Evolutionary conservation across 2,797 vertebrate genomes (phyloP).

Genomic region (Hirundo rustica): DNA sequence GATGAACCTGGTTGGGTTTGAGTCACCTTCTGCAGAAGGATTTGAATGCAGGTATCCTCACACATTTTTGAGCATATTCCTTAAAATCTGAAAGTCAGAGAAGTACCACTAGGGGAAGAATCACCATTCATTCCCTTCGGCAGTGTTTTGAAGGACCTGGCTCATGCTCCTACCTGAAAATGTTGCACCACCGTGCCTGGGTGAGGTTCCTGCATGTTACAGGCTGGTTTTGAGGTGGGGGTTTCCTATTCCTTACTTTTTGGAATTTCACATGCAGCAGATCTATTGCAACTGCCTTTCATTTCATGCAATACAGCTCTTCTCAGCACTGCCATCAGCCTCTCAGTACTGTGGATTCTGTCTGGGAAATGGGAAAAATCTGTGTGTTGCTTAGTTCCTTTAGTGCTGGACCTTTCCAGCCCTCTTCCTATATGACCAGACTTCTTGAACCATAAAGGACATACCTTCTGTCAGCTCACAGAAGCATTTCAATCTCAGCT

Average conservation of each 20-base stretch:
- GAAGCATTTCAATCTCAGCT: not conserved
- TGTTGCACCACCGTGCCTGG: accelerated
- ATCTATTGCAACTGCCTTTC: not conserved
- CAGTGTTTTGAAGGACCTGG: not conserved
- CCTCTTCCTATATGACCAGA: not conserved
- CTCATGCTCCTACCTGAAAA: not conserved
- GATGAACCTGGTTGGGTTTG: not conserved
- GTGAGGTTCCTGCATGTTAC: not conserved
- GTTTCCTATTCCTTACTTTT: not conserved
- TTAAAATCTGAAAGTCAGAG: not conserved
- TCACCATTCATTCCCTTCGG: not conserved
- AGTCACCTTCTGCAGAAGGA: not conserved
- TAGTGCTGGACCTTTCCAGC: not conserved
- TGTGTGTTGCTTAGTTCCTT: not conserved
- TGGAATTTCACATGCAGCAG: not conserved
- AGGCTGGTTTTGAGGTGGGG: not conserved
- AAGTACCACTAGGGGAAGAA: not conserved
- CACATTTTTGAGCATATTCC: not conserved
- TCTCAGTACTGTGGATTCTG: not conserved
- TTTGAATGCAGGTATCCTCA: not conserved
- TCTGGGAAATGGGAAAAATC: not conserved
- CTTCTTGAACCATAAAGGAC: not conserved
- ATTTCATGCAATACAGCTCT: not conserved
- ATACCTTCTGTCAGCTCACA: not conserved
- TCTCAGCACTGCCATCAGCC: not conserved